These are phyloP conservation scores for Ammodytes dubius DNA, from an alignment of 2,113 vertebrate species.

Conservation along the genomic window DNA sequence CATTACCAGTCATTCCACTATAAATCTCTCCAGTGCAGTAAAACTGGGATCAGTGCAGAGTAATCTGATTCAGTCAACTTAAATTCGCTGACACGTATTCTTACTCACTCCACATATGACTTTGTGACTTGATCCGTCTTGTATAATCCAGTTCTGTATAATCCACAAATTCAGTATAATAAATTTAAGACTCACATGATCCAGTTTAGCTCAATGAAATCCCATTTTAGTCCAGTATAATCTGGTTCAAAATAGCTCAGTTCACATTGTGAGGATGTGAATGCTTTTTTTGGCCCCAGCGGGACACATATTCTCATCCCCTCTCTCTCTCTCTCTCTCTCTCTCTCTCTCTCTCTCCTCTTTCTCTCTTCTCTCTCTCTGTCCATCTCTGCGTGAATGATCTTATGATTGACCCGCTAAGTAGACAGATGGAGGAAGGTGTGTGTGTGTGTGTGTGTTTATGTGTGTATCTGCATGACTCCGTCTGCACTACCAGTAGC, in stretches of 20 bases:
- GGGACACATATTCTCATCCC: conserved; percentile 41
- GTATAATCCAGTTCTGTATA: conserved; percentile 59
- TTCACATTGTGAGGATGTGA: conserved; percentile 58
- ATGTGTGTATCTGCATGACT: conserved; percentile 61
- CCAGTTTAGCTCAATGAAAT: conserved; percentile 65
- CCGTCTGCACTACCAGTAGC: conserved; percentile 67
- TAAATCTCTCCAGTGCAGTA: conserved; percentile 2
- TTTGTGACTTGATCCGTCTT: conserved; percentile 41
- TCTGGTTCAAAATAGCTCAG: conserved; percentile 56
- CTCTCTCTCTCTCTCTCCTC: conserved; percentile 27
- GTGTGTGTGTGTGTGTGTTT: conserved; percentile 48
- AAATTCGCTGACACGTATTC: conserved; percentile 13
- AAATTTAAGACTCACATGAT: conserved; percentile 65
- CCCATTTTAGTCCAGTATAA: conserved; percentile 68
- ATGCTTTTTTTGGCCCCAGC: conserved; percentile 41
- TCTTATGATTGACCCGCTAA: conserved; percentile 70
- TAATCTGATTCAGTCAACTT: conserved; percentile 51
- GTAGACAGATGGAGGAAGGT: conserved; percentile 77
- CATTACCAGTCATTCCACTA: neutral
- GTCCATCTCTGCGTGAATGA: conserved; percentile 55
- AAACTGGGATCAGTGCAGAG: conserved; percentile 31
- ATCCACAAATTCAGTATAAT: conserved; percentile 70
- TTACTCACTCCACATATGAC: conserved; percentile 12
- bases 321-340: conserved; percentile 21
- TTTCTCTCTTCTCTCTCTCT: conserved; percentile 39